Evolutionary conservation across 2,797 vertebrate genomes (phyloP).

Genomic region (Rhyacichthys aspro): DNA sequence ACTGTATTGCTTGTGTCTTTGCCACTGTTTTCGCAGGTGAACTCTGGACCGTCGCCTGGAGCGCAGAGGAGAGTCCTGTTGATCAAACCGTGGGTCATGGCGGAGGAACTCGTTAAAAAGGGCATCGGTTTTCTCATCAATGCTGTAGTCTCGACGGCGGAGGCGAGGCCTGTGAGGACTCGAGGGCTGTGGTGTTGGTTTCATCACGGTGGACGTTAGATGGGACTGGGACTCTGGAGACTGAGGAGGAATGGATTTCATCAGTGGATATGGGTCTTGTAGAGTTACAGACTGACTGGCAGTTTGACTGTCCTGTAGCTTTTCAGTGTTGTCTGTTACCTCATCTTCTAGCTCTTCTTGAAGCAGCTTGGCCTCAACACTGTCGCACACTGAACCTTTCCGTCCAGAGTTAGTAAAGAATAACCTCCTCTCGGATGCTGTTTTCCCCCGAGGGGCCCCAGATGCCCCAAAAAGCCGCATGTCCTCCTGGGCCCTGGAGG

Average conservation of each 20-base stretch:
- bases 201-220: slow-evolving; percentile 47
- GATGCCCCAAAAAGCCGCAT: slow-evolving; percentile 77
- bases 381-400: slow-evolving; percentile 89
- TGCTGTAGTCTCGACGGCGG: slow-evolving; percentile 95
- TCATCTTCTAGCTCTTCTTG: slow-evolving; percentile 83
- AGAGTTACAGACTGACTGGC: slow-evolving; percentile 29
- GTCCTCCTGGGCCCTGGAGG: slow-evolving; percentile 84
- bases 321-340: slow-evolving; percentile 48
- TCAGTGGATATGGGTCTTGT: slow-evolving; percentile 53
- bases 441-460: slow-evolving; percentile 79
- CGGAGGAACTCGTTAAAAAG: slow-evolving; percentile 96
- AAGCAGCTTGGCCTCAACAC: slow-evolving; percentile 81
- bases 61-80: slow-evolving; percentile 84
- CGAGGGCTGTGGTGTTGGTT: slow-evolving; percentile 64
- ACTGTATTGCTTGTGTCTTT: slow-evolving; percentile 93
- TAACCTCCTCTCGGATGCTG: slow-evolving; percentile 86
- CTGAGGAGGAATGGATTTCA: slow-evolving; percentile 49
- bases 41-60: slow-evolving; percentile 87
- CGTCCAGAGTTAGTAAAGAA: slow-evolving; percentile 88
- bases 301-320: slow-evolving; percentile 18
- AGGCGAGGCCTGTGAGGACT: slow-evolving; percentile 68
- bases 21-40: slow-evolving; percentile 95
- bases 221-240: slow-evolving; percentile 50
- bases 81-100: slow-evolving; percentile 93
- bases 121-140: slow-evolving; percentile 95